Evolutionary conservation across 1,140 invertebrate species (phyloP), one percentile per base, ranked within the genome.

Genomic region (Oryctes rhinoceros): DNA sequence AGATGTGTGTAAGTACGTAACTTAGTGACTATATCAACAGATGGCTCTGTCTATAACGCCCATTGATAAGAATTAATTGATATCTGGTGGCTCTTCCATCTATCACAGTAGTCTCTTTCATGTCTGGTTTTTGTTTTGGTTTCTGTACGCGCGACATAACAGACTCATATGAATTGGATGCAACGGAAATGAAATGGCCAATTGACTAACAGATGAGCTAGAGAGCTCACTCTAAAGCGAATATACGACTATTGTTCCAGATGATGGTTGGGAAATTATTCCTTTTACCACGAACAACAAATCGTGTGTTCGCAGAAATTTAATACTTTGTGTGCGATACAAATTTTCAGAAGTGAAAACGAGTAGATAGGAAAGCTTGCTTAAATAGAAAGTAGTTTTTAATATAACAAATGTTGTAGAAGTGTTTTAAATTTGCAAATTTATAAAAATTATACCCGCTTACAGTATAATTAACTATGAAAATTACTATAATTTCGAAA

Each of bases 111-210:
- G 75, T 15, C 47, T 24, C 75, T 76, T 76, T 76, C 75, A 76
- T 76, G 75, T 76, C 75, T 76, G 75, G 35, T 18, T 71, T 71
- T 24, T 71, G 65, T 71, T 71, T 71, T 71, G 65, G 65, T 71
- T 71, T 71, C 53, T 24, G 47, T 49, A 47, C 75, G 20, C 75
- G 75, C 75, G 75, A 76, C 75, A 76, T 35, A 71, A 35, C 65
- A 71, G 65, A 30, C 24, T 71, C 65, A 71, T 71, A 71, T 71
- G 65, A 76, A 44, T 47, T 76, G 75, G 75, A 76, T 49, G 75
- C 75, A 76, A 49, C 75, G 75, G 75, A 76, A 76, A 76, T 76
- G 75, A 76, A 76, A 76, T 76, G 75, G 75, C 75, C 75, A 71
- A 71, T 71, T 71, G 65, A 49, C 75, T 49, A 76, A 44, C 75